These are phyloP conservation scores for Cacoxenus indagator DNA, from an alignment of 2,888 invertebrate species.

Conservation along the genomic window DNA sequence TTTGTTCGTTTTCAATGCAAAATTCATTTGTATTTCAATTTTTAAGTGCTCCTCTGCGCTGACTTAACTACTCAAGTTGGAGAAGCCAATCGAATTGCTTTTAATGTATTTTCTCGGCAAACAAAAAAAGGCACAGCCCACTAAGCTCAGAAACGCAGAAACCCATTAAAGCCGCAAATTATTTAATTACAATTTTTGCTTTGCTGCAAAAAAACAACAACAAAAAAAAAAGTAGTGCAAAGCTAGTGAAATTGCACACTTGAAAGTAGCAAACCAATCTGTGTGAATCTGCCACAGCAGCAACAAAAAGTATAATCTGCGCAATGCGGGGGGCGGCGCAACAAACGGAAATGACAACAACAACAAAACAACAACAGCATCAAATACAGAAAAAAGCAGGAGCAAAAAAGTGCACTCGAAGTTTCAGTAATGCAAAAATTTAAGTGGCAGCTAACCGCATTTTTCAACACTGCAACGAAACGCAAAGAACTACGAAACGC, in stretches of 20 bases:
- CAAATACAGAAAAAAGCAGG: constrained; percentile 30
- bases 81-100: background rate
- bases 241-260: constrained; percentile 9
- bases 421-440: constrained; percentile 58
- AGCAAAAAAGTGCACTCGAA: constrained; percentile 42
- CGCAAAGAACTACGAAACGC: background rate
- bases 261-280: background rate
- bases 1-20: background rate
- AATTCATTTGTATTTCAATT: background rate
- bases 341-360: background rate
- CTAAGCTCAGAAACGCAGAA: background rate
- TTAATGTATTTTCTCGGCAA: background rate
- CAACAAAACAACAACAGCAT: background rate
- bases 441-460: constrained; percentile 57
- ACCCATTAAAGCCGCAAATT: constrained; percentile 54
- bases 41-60: background rate
- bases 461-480: background rate
- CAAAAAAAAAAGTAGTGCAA: background rate
- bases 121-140: background rate
- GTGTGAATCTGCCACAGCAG: background rate
- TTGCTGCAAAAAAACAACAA: background rate
- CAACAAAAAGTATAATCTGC: background rate
- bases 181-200: constrained; percentile 52
- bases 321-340: too few relatives aligned
- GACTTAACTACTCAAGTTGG: constrained; percentile 3